Conservation (phyloP, 1,140 invertebrate genomes). For the Ditylenchus dipsaci region DNA sequence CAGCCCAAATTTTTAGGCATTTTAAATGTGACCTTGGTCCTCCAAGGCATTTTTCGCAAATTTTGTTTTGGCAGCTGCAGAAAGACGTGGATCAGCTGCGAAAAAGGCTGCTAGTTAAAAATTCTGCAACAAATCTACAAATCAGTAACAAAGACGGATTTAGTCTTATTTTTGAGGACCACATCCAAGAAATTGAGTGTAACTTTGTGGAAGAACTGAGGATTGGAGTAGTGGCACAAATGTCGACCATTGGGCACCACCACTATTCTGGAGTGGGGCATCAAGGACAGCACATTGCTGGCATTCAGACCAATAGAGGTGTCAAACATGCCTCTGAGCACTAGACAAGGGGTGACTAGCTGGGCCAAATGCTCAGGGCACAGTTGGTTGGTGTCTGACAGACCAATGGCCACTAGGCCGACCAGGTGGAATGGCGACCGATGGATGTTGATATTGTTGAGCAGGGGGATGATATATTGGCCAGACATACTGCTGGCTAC, state of each 20-base stretch:
- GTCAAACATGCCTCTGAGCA: slow-evolving; percentile 19
- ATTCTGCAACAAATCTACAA: background rate
- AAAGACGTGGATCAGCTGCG: too few species aligned
- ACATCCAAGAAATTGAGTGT: slow-evolving; percentile 31
- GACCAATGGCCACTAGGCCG: slow-evolving; percentile 1
- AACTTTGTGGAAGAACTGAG: slow-evolving; percentile 29
- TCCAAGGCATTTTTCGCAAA: too few species aligned
- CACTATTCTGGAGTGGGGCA: slow-evolving; percentile 36
- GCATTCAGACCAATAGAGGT: slow-evolving; percentile 36
- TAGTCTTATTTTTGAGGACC: background rate
- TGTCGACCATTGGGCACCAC: slow-evolving; percentile 33
- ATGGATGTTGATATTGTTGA: background rate
- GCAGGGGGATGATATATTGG: slow-evolving; percentile 8
- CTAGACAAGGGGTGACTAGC: background rate
- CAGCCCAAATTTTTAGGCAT: too few species aligned
- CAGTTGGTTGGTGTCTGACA: slow-evolving; percentile 13
- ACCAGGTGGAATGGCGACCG: background rate
- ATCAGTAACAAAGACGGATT: slow-evolving; percentile 6
- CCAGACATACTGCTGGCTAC: slow-evolving; percentile 5
- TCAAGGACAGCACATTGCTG: slow-evolving; percentile 15
- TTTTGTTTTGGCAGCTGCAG: too few species aligned
- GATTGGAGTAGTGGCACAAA: slow-evolving; percentile 34
- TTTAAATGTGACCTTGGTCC: too few species aligned
- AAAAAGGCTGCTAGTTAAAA: too few species aligned
- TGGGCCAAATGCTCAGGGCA: background rate